Evolutionary conservation across 2,113 vertebrate species (phyloP), one percentile per base, ranked within the genome.

Genomic region (Uria aalge): DNA sequence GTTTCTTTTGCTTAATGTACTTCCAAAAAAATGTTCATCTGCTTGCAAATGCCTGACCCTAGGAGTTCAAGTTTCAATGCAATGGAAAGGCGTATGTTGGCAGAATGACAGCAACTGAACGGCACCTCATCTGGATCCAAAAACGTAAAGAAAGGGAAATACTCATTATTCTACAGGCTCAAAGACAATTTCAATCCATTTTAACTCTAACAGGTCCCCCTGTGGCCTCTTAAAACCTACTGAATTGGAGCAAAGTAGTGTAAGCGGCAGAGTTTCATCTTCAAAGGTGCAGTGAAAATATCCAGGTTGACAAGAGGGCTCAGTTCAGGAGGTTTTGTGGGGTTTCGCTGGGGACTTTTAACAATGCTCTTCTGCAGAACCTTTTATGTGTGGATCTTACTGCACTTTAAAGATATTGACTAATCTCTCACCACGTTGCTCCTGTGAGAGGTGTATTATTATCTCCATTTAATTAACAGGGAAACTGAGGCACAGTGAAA

Each of bases 161-260:
- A 95, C 94, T 97, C 95, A 95, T 98, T 98, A 96, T 98, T 97
- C 97, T 95, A 96, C 91, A 97, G 94, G 87, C 96, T 98, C 95
- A 94, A 97, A 98, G 97, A 96, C 94, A 94, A 96, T 97, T 97
- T 96, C 94, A 96, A 97, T 96, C 92, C 95, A 95, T 98, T 98
- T 97, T 95, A 97, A 96, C 95, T 95, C 94, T 97, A 97, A 97
- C 94, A 79, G 78, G 72, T 97, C 79, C 97, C 97, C 96, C 92
- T 94, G 96, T 95, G 96, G 97, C 96, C 96, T 97, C 97, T 97
- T 98, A 98, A 98, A 98, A 96, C 94, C 96, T 95, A 97, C 91
- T 93, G 97, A 98, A 96, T 97, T 97, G 97, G 92, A 98, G 97
- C 92, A 97, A 97, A 98, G 95, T 91, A 85, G 87, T 59, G 47